These are phyloP conservation scores for Hypomesus transpacificus DNA, from an alignment of 2,113 vertebrate genomes.

Conservation along the genomic window DNA sequence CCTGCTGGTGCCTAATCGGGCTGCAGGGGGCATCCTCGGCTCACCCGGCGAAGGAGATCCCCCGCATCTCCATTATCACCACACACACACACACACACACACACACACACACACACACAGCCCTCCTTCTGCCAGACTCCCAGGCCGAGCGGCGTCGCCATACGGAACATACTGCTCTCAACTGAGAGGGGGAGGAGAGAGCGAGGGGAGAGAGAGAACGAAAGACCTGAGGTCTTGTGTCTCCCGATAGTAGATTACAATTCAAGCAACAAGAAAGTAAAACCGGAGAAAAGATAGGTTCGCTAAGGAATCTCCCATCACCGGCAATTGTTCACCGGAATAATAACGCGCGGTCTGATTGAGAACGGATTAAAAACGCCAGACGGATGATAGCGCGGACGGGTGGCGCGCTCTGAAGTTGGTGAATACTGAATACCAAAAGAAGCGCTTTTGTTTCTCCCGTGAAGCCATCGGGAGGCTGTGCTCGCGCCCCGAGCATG, in stretches of 20 bases:
- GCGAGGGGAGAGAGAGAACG: conserved; percentile 46
- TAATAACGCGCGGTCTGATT: conserved; percentile 19
- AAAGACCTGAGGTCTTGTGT: conserved; percentile 49
- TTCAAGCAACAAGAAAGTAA: conserved; percentile 34
- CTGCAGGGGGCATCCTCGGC: conserved; percentile 74
- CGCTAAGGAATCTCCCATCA: conserved; percentile 27
- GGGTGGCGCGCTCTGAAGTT: conserved; percentile 59
- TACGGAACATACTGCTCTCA: conserved; percentile 72
- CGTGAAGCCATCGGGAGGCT: conserved; percentile 58
- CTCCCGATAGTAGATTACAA: conserved; percentile 62
- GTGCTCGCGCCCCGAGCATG: conserved; percentile 63
- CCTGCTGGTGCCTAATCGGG: conserved; percentile 46
- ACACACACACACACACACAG: conserved; percentile 2
- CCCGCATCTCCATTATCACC: conserved; percentile 7
- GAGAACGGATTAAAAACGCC: conserved; percentile 51
- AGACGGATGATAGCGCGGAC: conserved; percentile 62
- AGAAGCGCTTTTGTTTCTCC: conserved; percentile 32
- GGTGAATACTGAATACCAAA: conserved; percentile 49
- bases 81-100: conserved; percentile 28
- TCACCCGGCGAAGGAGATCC: conserved; percentile 40
- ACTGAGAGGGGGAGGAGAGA: conserved; percentile 59
- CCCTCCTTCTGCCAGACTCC: conserved; percentile 54
- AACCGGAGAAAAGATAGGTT: conserved; percentile 32
- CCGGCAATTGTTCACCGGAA: conserved; percentile 35
- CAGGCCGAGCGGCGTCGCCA: conserved; percentile 63